Base-by-base conservation (phyloP, 1,140 invertebrate species). In the Musca domestica region DNA sequence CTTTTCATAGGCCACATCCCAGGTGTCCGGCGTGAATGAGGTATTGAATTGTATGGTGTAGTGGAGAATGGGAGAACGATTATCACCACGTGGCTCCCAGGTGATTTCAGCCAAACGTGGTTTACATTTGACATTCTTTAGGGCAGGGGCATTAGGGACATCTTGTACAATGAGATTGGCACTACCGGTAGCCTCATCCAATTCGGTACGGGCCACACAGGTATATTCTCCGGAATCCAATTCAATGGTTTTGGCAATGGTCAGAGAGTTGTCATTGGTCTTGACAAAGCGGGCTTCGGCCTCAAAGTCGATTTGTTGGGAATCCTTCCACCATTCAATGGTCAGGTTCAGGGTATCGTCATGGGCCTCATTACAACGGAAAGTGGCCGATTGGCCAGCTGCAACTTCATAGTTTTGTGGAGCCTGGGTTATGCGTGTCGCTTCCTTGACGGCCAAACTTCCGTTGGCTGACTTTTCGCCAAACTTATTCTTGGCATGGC, bases 21-120 rank as follows among this genome's bases (percentile, higher is more conserved):
- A 99, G 0, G 89, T 88, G 81, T 96, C 95, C 0, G 95, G 94
- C 14, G 92, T 94, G 80, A 98, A 98, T 41, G 89, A 91, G 0
- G 97, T 99, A 78, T 98, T 98, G 78, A 92, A 93, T 81, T 99
- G 93, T 68, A 99, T 92, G 5, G 89, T 90, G 80, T 93, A 99
- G 71, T 91, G 89, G 3, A 95, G 86, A 74, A 99, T 97, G 5
- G 96, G 95, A 3, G 96, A 92, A 72, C 96, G 89, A 84, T 98
- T 98, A 80, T 98, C 96, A 70, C 95, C 91, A 86, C 91, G 91
- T 6, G 95, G 89, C 74, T 86, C 85, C 96, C 96, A 99, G 70
- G 86, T 85, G 9, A 96, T 86, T 2, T 87, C 85, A 0, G 95
- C 92, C 68, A 91, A 89, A 54, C 85, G 85, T 12, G 86, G 85